Conservation (phyloP, 2,888 invertebrate species). For the Ramazzottius varieornatus region DNA sequence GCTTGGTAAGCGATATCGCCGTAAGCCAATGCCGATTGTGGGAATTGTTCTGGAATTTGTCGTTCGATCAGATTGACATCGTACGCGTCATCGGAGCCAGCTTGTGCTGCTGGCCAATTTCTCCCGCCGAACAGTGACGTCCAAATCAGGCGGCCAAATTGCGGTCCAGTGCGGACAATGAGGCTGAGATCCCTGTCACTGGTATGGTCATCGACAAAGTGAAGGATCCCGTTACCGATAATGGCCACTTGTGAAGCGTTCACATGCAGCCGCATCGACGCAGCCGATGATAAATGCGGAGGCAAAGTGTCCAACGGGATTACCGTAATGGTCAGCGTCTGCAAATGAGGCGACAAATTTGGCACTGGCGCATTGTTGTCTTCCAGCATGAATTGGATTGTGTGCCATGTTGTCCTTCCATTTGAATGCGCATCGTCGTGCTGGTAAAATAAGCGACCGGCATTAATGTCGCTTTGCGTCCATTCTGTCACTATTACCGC, state of each 20-base stretch:
- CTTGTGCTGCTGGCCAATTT: too few relatives aligned
- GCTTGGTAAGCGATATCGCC: neutral
- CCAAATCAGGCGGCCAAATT: neutral
- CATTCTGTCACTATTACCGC: too few relatives aligned
- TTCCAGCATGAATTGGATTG: neutral
- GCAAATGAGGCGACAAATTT: neutral
- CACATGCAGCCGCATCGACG: neutral
- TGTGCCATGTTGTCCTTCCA: neutral
- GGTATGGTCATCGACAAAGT: neutral
- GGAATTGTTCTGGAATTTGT: neutral
- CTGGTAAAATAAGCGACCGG: slow-evolving; percentile 16
- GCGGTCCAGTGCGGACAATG: neutral
- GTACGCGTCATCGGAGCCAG: too few relatives aligned
- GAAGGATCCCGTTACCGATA: neutral
- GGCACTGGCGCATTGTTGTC: neutral
- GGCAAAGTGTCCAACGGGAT: neutral
- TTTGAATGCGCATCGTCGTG: slow-evolving; percentile 14
- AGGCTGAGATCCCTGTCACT: neutral
- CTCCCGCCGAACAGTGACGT: neutral
- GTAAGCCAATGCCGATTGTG: neutral
- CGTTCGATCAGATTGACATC: neutral
- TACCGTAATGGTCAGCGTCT: neutral
- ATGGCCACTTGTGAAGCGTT: slow-evolving; percentile 2
- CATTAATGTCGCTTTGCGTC: slow-evolving; percentile 21
- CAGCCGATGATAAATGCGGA: neutral